phyloP scores from a whole-genome alignment of 1,140 invertebrate species.

The Drosophila guanche region DNA sequence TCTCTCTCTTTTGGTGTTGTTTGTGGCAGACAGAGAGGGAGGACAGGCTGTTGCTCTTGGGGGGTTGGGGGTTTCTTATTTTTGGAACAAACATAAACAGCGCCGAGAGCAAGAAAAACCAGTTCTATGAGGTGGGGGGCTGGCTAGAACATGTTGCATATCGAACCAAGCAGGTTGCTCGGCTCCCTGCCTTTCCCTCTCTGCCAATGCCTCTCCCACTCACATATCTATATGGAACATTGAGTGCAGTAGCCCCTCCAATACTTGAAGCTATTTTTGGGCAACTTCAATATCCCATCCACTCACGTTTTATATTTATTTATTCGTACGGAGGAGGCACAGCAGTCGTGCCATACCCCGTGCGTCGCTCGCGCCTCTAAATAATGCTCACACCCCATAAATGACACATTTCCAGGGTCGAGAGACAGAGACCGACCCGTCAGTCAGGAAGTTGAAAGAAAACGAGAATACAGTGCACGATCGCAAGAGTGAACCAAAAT shows the following conservation, averaged over 20 bases:
- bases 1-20: constrained; percentile 16
- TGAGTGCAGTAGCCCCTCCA: constrained; percentile 35
- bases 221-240: constrained; percentile 50
- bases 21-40: too few relatives aligned
- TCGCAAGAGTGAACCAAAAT: constrained; percentile 28
- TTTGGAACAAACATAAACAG: constrained; percentile 77
- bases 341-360: background rate
- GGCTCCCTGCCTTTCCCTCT: constrained; percentile 13
- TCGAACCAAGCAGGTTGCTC: constrained; percentile 41
- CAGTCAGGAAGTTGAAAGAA: constrained; percentile 64
- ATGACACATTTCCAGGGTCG: constrained; percentile 71
- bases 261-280: constrained; percentile 39
- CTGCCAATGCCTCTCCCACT: background rate
- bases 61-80: constrained; percentile 58
- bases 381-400: constrained; percentile 38
- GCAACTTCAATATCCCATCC: constrained; percentile 3
- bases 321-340: constrained; percentile 42
- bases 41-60: background rate
- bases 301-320: constrained; percentile 33
- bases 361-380: background rate
- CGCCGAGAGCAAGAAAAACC: constrained; percentile 50
- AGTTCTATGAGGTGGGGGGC: constrained; percentile 48
- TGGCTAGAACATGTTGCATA: constrained; percentile 67
- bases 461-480: constrained; percentile 34
- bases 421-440: constrained; percentile 30